Percentiles rank a stretch among this genome's conserved stretches.
These are phyloP conservation scores for Borostomias antarcticus DNA, from an alignment of 2,797 vertebrate genomes.

Conservation along the genomic window DNA sequence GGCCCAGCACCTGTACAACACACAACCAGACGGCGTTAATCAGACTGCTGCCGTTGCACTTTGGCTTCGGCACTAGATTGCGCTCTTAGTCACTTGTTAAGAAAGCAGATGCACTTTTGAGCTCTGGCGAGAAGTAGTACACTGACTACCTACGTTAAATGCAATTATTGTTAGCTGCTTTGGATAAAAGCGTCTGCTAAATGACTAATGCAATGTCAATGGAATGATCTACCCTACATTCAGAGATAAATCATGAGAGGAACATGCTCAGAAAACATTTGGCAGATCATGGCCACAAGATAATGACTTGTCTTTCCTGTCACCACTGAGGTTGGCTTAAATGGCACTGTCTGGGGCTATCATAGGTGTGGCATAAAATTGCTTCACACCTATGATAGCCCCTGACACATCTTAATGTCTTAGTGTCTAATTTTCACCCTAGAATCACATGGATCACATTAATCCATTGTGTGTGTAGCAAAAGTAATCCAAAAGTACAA, in stretches of 20 bases:
- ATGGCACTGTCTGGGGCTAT: neutral
- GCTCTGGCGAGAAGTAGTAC: no score
- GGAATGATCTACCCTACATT: no score
- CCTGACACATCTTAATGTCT: neutral
- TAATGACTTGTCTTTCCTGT: neutral
- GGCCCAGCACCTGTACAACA: slow-evolving; percentile 86
- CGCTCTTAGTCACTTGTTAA: no score
- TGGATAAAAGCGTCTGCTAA: no score
- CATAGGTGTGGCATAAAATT: neutral
- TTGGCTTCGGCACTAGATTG: no score
- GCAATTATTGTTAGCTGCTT: no score
- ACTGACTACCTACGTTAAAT: no score
- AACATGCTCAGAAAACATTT: neutral
- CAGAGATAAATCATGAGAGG: no score
- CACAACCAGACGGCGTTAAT: no score
- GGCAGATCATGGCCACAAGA: neutral
- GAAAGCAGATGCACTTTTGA: no score
- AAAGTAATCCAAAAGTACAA: neutral
- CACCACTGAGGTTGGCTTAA: neutral
- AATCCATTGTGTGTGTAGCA: slow-evolving; percentile 8
- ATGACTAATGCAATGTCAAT: no score
- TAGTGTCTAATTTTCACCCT: neutral
- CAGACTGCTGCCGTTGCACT: no score
- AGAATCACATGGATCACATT: neutral
- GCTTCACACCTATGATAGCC: neutral